Base-by-base conservation (phyloP, 2,888 invertebrate genomes). In the Furcula furcula region DNA sequence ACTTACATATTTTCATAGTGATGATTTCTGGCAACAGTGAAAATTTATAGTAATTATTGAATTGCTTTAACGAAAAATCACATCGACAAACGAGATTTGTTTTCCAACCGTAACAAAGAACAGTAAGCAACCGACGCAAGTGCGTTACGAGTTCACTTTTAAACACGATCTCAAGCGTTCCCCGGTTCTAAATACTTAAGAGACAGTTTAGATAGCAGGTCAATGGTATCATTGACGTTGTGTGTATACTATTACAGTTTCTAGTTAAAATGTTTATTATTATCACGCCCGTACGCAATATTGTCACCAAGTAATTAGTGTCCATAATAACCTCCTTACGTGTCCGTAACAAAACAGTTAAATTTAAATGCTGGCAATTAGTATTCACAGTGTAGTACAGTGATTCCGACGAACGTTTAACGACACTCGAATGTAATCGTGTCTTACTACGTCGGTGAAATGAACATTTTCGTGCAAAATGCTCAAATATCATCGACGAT, bases 401-500 rank as follows among this genome's bases (percentile, higher is more conserved):
- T 66, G 58, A 53, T 47, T 47, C 41, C 38, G 56, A 61, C 55
- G 55, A n/a, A 56, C 58, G 52, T 61, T 65, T 45, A 51, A 59
- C 57, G 55, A 67, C 53, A 26, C 29, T 37, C 41, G 50, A 60
- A 61, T 68, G 55, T 53, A 53, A 43, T 41, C 47, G 46, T 57
- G 45, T 45, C 48, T 43, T 45, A 51, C 39, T 50, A 50, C 39
- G 52, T 52, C 68, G 82, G 71, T 82, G 87, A 86, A 85, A 86
- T 87, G 86, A 77, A 67, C 84, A 82, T 86, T 87, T 87, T 87
- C 63, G 49, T 65, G 60, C 76, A 86, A 87, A 86, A 89, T 89
- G 89, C 88, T 89, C 79, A 89, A 85, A 74, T 87, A 86, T 86
- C 88, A 89, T 75, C 86, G 88, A 54, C 85, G 89, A 46, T 86